Conservation (phyloP, 1,140 invertebrate species). For the Drosophila bocqueti region DNA sequence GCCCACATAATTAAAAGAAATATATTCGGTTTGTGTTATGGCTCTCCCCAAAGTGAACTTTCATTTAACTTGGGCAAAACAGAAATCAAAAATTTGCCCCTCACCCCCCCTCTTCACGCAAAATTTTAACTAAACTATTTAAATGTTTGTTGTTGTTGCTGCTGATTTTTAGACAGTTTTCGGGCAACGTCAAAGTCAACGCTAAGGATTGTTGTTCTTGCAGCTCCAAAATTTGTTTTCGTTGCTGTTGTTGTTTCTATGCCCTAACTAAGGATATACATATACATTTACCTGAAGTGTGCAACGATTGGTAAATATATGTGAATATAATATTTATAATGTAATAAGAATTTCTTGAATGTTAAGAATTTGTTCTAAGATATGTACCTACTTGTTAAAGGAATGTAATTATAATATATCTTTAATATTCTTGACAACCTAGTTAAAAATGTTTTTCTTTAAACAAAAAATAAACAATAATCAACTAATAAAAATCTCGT, state of each 20-base stretch:
- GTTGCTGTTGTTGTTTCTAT: slow-evolving; percentile 1
- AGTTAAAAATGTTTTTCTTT: too few species aligned
- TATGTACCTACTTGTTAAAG: too few species aligned
- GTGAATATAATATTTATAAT: not conserved
- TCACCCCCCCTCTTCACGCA: not conserved
- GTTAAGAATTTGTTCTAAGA: too few species aligned
- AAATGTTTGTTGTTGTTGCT: slow-evolving; percentile 22
- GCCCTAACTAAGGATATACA: not conserved
- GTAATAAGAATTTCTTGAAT: too few species aligned
- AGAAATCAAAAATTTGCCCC: slow-evolving; percentile 22
- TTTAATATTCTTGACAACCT: too few species aligned
- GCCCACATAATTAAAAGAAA: slow-evolving; percentile 15
- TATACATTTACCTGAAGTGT: too few species aligned
- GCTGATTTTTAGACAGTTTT: slow-evolving; percentile 44
- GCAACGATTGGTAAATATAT: not conserved
- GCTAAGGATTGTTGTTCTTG: slow-evolving; percentile 26
- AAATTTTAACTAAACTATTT: slow-evolving; percentile 47
- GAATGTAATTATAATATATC: too few species aligned
- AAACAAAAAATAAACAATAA: too few species aligned
- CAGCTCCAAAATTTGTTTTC: slow-evolving; percentile 13
- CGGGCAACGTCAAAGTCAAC: slow-evolving; percentile 47
- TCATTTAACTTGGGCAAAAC: slow-evolving; percentile 31
- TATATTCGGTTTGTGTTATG: slow-evolving; percentile 17
- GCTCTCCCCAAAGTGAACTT: slow-evolving; percentile 27
- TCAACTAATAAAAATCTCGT: too few species aligned